Conservation (phyloP, 1,140 invertebrate species). For the Phocides pigmalion region DNA sequence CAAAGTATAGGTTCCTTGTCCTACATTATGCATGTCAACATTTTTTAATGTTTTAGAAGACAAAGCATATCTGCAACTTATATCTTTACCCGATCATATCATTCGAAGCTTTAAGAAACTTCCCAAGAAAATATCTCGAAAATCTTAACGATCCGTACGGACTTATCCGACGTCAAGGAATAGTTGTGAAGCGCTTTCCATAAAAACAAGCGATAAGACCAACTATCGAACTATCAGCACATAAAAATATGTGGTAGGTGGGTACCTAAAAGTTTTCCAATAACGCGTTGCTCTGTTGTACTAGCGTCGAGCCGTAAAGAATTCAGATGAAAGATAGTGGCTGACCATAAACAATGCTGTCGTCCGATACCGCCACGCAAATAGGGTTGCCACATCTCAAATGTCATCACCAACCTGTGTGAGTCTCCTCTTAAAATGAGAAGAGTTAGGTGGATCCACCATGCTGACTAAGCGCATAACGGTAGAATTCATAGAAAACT, state of each 20-base stretch:
- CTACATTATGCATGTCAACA: no score
- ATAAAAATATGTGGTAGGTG: conserved; percentile 20
- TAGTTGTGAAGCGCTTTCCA: conserved; percentile 16
- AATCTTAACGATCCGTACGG: neutral
- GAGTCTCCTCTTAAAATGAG: no score
- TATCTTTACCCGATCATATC: no score
- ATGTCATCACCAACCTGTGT: no score
- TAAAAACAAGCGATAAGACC: conserved; percentile 13
- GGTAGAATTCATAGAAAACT: no score
- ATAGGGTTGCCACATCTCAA: neutral
- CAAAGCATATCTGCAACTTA: no score
- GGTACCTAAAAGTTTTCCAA: conserved; percentile 24
- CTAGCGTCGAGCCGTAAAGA: conserved; percentile 42
- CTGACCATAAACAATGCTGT: conserved; percentile 62
- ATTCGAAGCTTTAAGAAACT: neutral
- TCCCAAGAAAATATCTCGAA: neutral
- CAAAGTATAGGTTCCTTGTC: no score
- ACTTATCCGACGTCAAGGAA: neutral
- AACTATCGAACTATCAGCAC: conserved; percentile 23
- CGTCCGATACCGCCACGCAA: conserved; percentile 52
- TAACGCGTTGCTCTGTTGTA: conserved; percentile 30
- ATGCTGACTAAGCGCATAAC: no score
- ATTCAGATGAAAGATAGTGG: conserved; percentile 63
- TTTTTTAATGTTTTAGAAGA: no score
- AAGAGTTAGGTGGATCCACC: no score